Evolutionary conservation across 2,888 invertebrate species (phyloP), one percentile per base, ranked within the genome.

Genomic region (Orgyia antiqua): DNA sequence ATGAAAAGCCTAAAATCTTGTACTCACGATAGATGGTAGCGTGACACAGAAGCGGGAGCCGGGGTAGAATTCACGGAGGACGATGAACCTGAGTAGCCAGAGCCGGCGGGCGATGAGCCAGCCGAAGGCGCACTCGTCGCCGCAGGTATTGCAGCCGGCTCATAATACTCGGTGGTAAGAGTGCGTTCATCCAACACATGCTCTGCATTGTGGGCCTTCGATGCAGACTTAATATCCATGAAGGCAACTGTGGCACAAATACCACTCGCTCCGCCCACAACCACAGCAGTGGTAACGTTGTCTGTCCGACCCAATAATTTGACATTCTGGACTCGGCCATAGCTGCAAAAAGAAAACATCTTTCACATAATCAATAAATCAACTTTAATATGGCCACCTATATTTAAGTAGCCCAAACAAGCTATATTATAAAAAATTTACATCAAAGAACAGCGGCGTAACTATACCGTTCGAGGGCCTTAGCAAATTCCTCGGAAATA

Each of bases 301-400:
- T 87, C 88, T 71, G 76, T 77, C 80, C 84, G 79, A 78, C 93
- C 91, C 90, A 96, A 90, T 87, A 96, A 89, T 89, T 95, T 96
- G 90, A 96, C 95, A 91, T 94, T 96, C 90, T 97, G 97, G 89
- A 97, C 96, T 89, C 95, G 95, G 89, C 96, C 96, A 95, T 96
- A 96, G 90, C 96, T 96, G 90, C 34, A 89, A 89, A 66, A 66
- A 57, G 65, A 55, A 52, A 58, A 55, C 42, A 27, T 36, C 37
- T 42, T 51, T 57, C 42, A 56, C 45, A 53, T 32, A 42, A n/a
- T 51, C 48, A 53, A 51, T 53, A 51, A 48, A 35, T 45, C 41
- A 38, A 51, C 34, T 36, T 35, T 32, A 33, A 36, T 45, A 51
- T 33, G 34, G 29, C 39, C 44, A 44, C 31, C 46, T 34, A 29